These are phyloP conservation scores for Silurus glanis DNA, from an alignment of 2,113 vertebrate genomes.

Conservation along the genomic window DNA sequence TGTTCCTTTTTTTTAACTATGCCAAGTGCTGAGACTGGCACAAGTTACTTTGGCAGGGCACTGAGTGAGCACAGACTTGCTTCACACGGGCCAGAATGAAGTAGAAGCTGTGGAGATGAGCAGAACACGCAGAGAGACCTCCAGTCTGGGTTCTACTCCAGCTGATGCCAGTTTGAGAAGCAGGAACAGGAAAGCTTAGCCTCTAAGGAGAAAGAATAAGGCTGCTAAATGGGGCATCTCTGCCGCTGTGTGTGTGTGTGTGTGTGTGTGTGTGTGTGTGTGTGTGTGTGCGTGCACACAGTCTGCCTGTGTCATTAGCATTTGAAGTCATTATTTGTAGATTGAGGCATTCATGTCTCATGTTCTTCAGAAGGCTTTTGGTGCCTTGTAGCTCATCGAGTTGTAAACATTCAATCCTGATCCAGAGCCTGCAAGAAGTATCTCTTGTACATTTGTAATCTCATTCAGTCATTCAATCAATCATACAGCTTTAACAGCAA, in stretches of 20 bases:
- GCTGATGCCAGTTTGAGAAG: constrained; percentile 14
- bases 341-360: neutral
- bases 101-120: neutral
- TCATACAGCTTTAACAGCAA: neutral
- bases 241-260: neutral
- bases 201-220: constrained; percentile 28
- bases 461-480: neutral
- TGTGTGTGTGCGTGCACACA: neutral
- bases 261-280: constrained; percentile 1
- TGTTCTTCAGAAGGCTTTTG: constrained; percentile 13
- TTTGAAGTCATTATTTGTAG: constrained; percentile 33
- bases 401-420: neutral
- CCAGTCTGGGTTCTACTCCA: constrained; percentile 12
- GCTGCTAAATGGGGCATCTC: constrained; percentile 25
- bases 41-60: constrained; percentile 18
- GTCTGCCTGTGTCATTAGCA: constrained; percentile 26
- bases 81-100: neutral
- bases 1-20: constrained; percentile 48
- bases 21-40: constrained; percentile 48
- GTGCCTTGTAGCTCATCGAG: neutral
- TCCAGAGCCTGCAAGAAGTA: neutral
- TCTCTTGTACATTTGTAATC: neutral
- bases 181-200: constrained; percentile 25
- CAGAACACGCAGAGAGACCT: neutral
- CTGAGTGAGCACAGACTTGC: constrained; percentile 24